A percentile compares a stretch with the other conserved stretches of the same genome.
Evolutionary conservation across 2,113 vertebrate species (phyloP).

Genomic region (Pitta sordida): DNA sequence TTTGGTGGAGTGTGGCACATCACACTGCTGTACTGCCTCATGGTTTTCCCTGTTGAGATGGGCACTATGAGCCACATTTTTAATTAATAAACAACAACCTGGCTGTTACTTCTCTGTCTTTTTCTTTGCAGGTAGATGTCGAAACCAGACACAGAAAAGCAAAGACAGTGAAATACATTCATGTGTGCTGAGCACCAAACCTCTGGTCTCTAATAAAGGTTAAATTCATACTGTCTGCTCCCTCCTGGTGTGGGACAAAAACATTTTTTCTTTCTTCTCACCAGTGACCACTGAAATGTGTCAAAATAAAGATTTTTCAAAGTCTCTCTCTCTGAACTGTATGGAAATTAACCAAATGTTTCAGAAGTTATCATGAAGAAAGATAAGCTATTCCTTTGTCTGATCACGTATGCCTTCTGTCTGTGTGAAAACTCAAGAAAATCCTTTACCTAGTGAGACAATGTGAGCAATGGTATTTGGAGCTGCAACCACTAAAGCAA

Average conservation of each 20-base stretch:
- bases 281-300: neutral
- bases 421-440: rapidly evolving
- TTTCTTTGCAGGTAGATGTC: neutral
- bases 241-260: neutral
- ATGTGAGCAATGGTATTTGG: neutral
- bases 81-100: neutral
- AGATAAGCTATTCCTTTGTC: neutral
- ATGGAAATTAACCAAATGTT: neutral
- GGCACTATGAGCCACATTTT: neutral
- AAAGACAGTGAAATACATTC: neutral
- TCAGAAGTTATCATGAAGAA: neutral
- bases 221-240: neutral
- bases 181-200: neutral
- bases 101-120: neutral
- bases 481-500: neutral
- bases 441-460: neutral
- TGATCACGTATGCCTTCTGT: rapidly evolving
- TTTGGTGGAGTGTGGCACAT: neutral
- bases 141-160: neutral
- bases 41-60: neutral
- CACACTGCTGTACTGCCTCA: neutral
- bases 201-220: neutral
- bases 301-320: neutral
- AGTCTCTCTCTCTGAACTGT: neutral
- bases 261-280: neutral